phyloP scores from a whole-genome alignment of 2,888 invertebrate genomes.

The Temnothorax unifasciatus region DNA sequence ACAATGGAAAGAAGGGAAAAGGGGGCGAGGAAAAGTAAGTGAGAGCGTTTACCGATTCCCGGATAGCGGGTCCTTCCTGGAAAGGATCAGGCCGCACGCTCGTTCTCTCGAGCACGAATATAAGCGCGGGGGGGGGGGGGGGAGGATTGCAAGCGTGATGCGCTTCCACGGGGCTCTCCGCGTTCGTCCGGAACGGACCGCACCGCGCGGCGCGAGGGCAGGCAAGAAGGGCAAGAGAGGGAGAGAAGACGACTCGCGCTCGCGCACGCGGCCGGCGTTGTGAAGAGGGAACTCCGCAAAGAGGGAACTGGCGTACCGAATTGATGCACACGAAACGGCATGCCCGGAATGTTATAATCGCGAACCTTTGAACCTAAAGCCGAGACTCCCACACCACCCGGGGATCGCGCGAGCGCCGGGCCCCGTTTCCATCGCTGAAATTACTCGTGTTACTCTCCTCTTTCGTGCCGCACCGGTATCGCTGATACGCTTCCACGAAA shows the following conservation, averaged over 20 bases:
- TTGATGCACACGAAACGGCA: slow-evolving; percentile 86
- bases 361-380: slow-evolving; percentile 85
- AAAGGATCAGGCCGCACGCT: slow-evolving; percentile 68
- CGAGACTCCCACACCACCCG: slow-evolving; percentile 84
- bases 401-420: slow-evolving; percentile 65
- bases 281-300: slow-evolving; percentile 77
- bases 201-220: slow-evolving; percentile 27
- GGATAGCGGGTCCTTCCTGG: slow-evolving; percentile 73
- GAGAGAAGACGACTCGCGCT: slow-evolving; percentile 42
- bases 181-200: slow-evolving; percentile 56
- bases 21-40: slow-evolving; percentile 71
- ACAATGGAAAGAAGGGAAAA: slow-evolving; percentile 55
- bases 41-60: slow-evolving; percentile 72
- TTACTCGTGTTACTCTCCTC: slow-evolving; percentile 80
- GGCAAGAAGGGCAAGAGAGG: slow-evolving; percentile 38
- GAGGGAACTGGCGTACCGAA: slow-evolving; percentile 85
- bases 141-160: slow-evolving; percentile 43
- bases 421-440: slow-evolving; percentile 82
- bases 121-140: neutral
- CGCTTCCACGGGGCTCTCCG: slow-evolving; percentile 46
- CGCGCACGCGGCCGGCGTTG: slow-evolving; percentile 76
- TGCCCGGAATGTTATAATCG: slow-evolving; percentile 86
- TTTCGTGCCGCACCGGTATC: slow-evolving; percentile 74
- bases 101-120: slow-evolving; percentile 52
- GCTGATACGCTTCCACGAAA: slow-evolving; percentile 76